Base-by-base conservation (phyloP, 2,888 invertebrate species). In the Quadriops clusia region DNA sequence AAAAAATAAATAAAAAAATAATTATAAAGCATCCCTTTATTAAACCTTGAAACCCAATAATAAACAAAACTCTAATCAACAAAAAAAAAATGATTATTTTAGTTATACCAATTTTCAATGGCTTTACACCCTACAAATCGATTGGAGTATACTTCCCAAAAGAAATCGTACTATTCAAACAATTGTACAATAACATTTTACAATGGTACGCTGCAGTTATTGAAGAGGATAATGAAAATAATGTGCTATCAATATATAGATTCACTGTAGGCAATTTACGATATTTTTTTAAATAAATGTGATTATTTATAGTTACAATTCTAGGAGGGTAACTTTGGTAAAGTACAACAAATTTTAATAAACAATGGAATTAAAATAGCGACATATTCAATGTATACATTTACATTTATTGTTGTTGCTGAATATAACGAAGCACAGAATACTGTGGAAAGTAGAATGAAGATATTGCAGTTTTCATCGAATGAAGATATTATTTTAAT, bases 321-420 rank as follows among this genome's bases (percentile, higher is more conserved):
- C 20, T 24, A 56, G 44, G 36, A 37, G 23, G 26, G 36, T 10
- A 23, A 36, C 23, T 49, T 48, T 29, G 13, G 22, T 15, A 34
- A 41, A 35, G 37, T 44, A 16, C 33, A 32, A 4, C 25, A 41
- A 33, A 33, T 34, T 18, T 28, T 33, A 5, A 37, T 51, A 5
- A 21, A 27, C 3, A 46, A 49, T 29, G 52, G 47, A 3, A 37
- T 41, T 4, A 46, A 46, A 36, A 26, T 58, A 14, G 44, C 44
- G 23, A 35, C 45, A 11, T 38, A 48, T 18, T 30, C 46, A 13
- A 23, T 40, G 4, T 23, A 44, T n/a, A 40, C 45, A 12, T 43
- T 40, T 3, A 50, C 52, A n/a, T 44, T 51, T 23, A 44, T 59
- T 24, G 46, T 51, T 14, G 46, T 54, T 3, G 51, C 53, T 3